Evolutionary conservation across 2,888 invertebrate genomes (phyloP).

Genomic region (Drosophila siamana): DNA sequence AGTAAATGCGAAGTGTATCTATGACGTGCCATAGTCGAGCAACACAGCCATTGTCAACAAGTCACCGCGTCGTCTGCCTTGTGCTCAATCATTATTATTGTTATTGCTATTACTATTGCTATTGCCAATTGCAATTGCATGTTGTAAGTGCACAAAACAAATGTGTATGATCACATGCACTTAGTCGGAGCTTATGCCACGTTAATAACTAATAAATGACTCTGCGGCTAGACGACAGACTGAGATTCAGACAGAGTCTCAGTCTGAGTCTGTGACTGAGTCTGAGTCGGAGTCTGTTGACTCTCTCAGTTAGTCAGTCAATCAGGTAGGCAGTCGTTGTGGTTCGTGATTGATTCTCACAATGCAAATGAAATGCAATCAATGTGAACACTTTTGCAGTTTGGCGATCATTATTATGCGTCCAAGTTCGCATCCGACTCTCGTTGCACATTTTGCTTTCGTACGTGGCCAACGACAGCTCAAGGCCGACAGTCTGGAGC

Average conservation of each 20-base stretch:
- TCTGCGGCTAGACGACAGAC: conserved; percentile 52
- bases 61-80: conserved; percentile 71
- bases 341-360: conserved; percentile 75
- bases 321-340: not conserved
- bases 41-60: conserved; percentile 62
- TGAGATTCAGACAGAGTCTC: conserved; percentile 4
- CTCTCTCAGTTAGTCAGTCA: conserved; percentile 1
- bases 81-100: conserved; percentile 70
- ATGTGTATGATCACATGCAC: conserved; percentile 55
- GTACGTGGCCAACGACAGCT: conserved; percentile 77
- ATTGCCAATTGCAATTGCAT: conserved; percentile 40
- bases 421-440: conserved; percentile 69
- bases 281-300: not conserved
- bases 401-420: conserved; percentile 73
- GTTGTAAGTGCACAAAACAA: conserved; percentile 46
- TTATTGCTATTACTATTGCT: conserved; percentile 29
- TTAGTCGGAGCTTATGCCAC: conserved; percentile 40
- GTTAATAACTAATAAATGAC: conserved; percentile 67
- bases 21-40: not conserved
- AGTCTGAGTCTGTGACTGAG: conserved; percentile 3
- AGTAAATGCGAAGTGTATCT: conserved; percentile 4
- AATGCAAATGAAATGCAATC: conserved; percentile 78
- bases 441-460: conserved; percentile 68
- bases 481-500: conserved; percentile 71
- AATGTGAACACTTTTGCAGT: conserved; percentile 56